phyloP scores from a whole-genome alignment of 1,140 invertebrate genomes.

The Goniozus legneri region DNA sequence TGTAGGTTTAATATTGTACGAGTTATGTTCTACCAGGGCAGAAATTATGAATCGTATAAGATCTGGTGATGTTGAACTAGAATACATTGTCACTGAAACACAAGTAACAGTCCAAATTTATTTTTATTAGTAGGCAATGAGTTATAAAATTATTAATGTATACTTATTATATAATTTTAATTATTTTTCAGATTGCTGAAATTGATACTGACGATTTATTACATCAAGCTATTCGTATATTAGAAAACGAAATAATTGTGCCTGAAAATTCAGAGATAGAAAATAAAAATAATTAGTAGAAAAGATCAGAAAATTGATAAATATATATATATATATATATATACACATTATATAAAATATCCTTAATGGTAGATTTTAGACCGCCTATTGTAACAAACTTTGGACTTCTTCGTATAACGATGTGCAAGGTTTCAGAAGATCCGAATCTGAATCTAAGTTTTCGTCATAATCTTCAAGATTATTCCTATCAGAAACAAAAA shows the following conservation, averaged over 20 bases:
- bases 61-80: constrained; percentile 3
- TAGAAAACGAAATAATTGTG: constrained; percentile 32
- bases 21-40: constrained; percentile 35
- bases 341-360: background rate
- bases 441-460: constrained; percentile 34
- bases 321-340: constrained; percentile 6
- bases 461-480: constrained; percentile 27
- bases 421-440: constrained; percentile 41
- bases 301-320: background rate
- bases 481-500: constrained; percentile 26
- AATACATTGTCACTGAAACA: background rate
- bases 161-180: constrained; percentile 7
- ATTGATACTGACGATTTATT: constrained; percentile 23
- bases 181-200: constrained; percentile 17
- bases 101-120: constrained; percentile 8
- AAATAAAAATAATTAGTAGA: constrained; percentile 4
- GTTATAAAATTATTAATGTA: constrained; percentile 1
- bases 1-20: constrained; percentile 41
- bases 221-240: constrained; percentile 29
- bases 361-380: too few species aligned
- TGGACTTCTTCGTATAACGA: constrained; percentile 48
- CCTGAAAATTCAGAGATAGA: constrained; percentile 15
- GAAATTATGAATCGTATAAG: constrained; percentile 26
- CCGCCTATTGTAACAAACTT: too few species aligned
- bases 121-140: background rate